Conservation (phyloP, 2,888 invertebrate genomes). For the Pycnomerus fuliginosus region DNA sequence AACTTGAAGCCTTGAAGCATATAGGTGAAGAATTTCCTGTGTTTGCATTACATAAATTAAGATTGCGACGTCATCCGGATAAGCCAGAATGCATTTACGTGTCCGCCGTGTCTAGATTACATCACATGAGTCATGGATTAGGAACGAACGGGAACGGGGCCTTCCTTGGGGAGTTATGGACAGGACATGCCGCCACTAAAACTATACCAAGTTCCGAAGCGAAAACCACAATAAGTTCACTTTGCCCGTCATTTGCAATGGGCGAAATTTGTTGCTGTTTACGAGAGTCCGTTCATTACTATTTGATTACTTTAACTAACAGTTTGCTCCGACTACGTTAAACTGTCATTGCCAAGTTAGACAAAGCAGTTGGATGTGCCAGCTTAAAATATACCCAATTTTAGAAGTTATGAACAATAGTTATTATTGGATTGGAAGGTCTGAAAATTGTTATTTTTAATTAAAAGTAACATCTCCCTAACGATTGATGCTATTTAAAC, state of each 20-base stretch:
- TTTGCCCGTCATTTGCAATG: constrained; percentile 18
- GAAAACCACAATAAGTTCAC: constrained; percentile 15
- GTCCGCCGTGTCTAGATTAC: constrained; percentile 12
- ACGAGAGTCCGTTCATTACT: constrained; percentile 20
- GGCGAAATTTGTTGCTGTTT: constrained; percentile 22
- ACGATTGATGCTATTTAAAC: no score
- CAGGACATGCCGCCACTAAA: constrained; percentile 5
- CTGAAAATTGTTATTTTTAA: no score
- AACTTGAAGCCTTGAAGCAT: no score
- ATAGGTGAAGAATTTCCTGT: constrained; percentile 19
- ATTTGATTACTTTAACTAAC: constrained; percentile 25
- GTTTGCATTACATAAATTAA: constrained; percentile 21
- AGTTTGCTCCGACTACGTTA: constrained; percentile 20
- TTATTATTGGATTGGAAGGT: no score
- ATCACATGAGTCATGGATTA: constrained; percentile 5
- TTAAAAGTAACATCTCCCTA: no score
- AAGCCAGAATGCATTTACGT: constrained; percentile 21
- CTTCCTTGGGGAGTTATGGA: constrained; percentile 2
- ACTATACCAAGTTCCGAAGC: constrained; percentile 3
- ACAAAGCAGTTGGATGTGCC: no score
- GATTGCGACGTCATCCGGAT: constrained; percentile 10
- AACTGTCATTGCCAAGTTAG: constrained; percentile 24
- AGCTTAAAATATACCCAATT: no score
- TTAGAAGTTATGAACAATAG: no score
- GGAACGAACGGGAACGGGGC: background rate